A percentile compares a stretch with the other conserved stretches of the same genome.
Evolutionary conservation across 2,797 vertebrate genomes (phyloP).

Genomic region (Argyrosomus regius): DNA sequence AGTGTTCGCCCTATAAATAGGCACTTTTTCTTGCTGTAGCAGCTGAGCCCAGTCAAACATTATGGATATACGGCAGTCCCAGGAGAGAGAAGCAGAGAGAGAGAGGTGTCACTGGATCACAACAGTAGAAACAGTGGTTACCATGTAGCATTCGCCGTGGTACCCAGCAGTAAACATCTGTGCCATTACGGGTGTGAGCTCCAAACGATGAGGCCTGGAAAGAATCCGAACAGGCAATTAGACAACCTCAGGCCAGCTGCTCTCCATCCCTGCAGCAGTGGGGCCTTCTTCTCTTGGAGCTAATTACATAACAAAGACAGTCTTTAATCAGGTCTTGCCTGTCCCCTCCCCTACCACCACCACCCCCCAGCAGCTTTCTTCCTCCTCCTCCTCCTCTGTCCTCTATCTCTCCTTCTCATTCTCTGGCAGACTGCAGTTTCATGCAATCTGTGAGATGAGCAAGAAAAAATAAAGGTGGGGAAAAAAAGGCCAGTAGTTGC

Average conservation of each 20-base stretch:
- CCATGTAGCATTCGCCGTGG: constrained; percentile 55
- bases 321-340: constrained; percentile 80
- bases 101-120: constrained; percentile 66
- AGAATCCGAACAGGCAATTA: constrained; percentile 83
- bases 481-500: not conserved
- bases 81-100: constrained; percentile 21
- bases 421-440: constrained; percentile 27
- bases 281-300: constrained; percentile 73
- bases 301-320: constrained; percentile 84
- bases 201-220: constrained; percentile 76
- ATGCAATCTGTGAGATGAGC: constrained; percentile 31
- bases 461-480: not conserved
- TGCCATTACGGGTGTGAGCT: constrained; percentile 75
- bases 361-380: constrained; percentile 44
- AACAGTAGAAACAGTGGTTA: constrained; percentile 65
- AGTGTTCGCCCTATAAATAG: constrained; percentile 62
- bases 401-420: constrained; percentile 31
- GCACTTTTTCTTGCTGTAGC: constrained; percentile 37
- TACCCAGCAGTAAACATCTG: constrained; percentile 81
- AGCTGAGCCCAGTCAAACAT: constrained; percentile 68
- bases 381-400: constrained; percentile 48
- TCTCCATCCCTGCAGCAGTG: constrained; percentile 73
- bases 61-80: constrained; percentile 41
- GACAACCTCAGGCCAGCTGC: constrained; percentile 82
- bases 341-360: constrained; percentile 40